Evolutionary conservation across 2,113 vertebrate species (phyloP).

Genomic region (Oncorhynchus gorbuscha): DNA sequence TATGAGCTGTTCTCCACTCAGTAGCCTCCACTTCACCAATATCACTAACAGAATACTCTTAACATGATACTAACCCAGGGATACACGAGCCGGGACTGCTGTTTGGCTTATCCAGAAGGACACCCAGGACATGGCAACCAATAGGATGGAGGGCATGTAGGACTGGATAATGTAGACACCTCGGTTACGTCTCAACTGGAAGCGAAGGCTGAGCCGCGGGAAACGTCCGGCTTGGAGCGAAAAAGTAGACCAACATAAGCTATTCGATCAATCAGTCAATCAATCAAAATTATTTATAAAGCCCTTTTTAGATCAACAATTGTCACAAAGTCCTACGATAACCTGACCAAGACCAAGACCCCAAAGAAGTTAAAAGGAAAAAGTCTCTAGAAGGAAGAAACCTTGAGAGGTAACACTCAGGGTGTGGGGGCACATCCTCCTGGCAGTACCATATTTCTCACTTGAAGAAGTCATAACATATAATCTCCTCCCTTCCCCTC

Average conservation of each 20-base stretch:
- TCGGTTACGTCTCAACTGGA: slow-evolving; percentile 87
- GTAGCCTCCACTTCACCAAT: too few relatives aligned
- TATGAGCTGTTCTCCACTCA: too few relatives aligned
- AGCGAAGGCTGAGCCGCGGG: slow-evolving; percentile 91
- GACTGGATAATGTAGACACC: slow-evolving; percentile 98
- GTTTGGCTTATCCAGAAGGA: slow-evolving; percentile 99
- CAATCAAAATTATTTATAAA: too few relatives aligned
- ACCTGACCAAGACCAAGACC: too few relatives aligned
- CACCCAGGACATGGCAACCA: slow-evolving; percentile 98
- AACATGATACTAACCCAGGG: slow-evolving; percentile 77
- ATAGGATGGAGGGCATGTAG: slow-evolving; percentile 91
- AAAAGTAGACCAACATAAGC: neutral
- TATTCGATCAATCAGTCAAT: too few relatives aligned
- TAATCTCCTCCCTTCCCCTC: neutral
- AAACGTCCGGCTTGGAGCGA: slow-evolving; percentile 84
- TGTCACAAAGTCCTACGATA: too few relatives aligned
- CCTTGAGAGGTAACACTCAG: too few relatives aligned
- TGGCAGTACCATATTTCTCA: neutral
- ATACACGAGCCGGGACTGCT: slow-evolving; percentile 93
- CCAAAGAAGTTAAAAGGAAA: too few relatives aligned
- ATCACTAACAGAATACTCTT: neutral
- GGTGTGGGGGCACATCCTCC: neutral
- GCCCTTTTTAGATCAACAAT: too few relatives aligned
- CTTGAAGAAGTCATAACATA: too few relatives aligned
- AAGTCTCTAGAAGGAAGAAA: too few relatives aligned